phyloP scores from a whole-genome alignment of 1,140 invertebrate species.

The Pemphigus obesinymphae region DNA sequence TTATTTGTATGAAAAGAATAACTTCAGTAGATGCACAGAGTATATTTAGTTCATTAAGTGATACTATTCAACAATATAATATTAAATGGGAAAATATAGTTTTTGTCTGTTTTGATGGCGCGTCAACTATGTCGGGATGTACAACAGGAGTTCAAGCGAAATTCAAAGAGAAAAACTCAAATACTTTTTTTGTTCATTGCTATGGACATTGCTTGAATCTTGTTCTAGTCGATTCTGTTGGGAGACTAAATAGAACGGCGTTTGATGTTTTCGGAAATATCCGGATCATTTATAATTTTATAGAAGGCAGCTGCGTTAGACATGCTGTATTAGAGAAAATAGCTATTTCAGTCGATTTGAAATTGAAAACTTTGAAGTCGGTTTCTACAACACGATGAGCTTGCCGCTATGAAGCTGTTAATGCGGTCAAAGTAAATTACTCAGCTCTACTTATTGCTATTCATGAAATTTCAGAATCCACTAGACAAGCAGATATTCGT shows the following conservation, averaged over 20 bases:
- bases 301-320: constrained; percentile 43
- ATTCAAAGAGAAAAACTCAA: no score
- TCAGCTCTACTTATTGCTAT: no score
- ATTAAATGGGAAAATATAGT: no score
- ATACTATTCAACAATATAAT: background rate
- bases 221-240: background rate
- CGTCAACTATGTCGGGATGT: no score
- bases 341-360: constrained; percentile 30
- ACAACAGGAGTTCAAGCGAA: no score
- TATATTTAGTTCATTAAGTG: background rate
- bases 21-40: background rate
- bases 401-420: constrained; percentile 42
- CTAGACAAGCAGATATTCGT: no score
- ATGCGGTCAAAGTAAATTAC: constrained; percentile 27
- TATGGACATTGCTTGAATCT: background rate
- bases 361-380: constrained; percentile 42
- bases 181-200: constrained; percentile 22
- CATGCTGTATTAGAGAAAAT: constrained; percentile 43
- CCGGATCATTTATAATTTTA: constrained; percentile 38
- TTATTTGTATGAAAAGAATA: background rate
- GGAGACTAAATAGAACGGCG: background rate
- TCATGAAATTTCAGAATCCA: no score
- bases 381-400: constrained; percentile 42
- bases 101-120: no score
- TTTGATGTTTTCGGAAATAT: constrained; percentile 37